Percentiles rank a stretch among this genome's conserved stretches.
Evolutionary conservation across 2,888 invertebrate genomes (phyloP).

Genomic region (Priocnemis perturbator): DNA sequence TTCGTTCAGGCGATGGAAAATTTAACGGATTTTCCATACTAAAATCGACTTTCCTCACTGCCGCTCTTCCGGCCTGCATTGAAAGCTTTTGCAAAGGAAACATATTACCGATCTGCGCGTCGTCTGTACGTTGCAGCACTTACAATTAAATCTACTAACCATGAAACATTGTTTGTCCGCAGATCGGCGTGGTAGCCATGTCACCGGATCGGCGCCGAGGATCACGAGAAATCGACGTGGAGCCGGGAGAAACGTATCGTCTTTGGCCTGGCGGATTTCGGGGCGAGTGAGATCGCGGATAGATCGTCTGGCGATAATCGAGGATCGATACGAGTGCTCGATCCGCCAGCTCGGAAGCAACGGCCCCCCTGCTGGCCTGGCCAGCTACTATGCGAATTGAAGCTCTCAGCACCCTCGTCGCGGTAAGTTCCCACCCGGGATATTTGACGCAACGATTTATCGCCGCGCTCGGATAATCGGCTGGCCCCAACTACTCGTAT

Average conservation of each 20-base stretch:
- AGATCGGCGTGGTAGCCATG: slow-evolving; percentile 65
- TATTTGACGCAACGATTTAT: background rate
- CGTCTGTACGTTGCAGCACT: no score
- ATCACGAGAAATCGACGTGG: slow-evolving; percentile 64
- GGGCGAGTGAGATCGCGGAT: slow-evolving; percentile 41
- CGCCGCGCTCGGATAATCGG: no score
- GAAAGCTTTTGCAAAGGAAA: no score
- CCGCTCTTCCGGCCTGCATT: no score
- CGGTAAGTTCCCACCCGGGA: slow-evolving; percentile 78
- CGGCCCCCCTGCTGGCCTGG: slow-evolving; percentile 79
- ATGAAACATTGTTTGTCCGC: slow-evolving; percentile 24
- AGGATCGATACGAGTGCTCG: slow-evolving; percentile 65
- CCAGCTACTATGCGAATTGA: slow-evolving; percentile 88
- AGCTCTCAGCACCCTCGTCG: slow-evolving; percentile 85
- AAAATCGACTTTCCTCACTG: no score
- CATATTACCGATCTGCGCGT: no score
- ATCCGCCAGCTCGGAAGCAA: slow-evolving; percentile 65
- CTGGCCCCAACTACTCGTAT: no score
- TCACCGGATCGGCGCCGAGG: slow-evolving; percentile 61
- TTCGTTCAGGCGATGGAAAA: no score
- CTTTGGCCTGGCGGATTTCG: slow-evolving; percentile 37
- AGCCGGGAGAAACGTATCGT: slow-evolving; percentile 62
- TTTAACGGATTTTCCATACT: no score
- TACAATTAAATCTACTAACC: background rate
- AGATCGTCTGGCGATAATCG: slow-evolving; percentile 53